Base-by-base conservation (phyloP, 2,888 invertebrate genomes). In the Entomobrya proxima region DNA sequence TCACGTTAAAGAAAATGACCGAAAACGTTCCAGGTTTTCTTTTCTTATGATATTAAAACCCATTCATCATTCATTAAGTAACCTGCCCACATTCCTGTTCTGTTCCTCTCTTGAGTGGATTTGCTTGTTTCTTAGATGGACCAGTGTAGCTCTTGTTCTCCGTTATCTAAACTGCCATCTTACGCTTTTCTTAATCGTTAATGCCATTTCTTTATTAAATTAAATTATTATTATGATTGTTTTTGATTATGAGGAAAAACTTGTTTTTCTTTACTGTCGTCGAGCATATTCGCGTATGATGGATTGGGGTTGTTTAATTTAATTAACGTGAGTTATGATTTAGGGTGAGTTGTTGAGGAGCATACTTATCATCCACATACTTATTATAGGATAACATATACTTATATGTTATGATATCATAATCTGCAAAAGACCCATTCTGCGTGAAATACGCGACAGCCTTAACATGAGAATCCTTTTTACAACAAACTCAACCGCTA, bases 61-160 rank as follows among this genome's bases (percentile, higher is more conserved):
- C 82, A 82, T 82, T 82, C 82, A 82, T 82, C 82, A 82, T 82
- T 82, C 80, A 80, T 79, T 79, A 80, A 72, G 37, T 58, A 40
- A 52, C 15, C 11, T 18, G 50, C 13, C 18, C 24, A 52, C n/a
- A 37, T 11, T n/a, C n/a, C n/a, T n/a, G n/a, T n/a, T n/a, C n/a
- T n/a, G n/a, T n/a, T n/a, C n/a, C n/a, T 9, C 1, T 15, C 58
- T 5, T 61, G 67, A 78, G 61, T 64, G 78, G 30, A 78, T 78
- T 78, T 64, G 27, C 78, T 21, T 78, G 78, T 78, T 35, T n/a
- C 18, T 24, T 18, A 21, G 1, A 21, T 32, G 13, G 18, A 55
- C 52, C n/a, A 30, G 4, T 18, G 30, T 61, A n/a, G n/a, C 30
- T 27, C 61, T 67, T 79, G 69, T 79, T 11, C 18, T 0, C 6